Percentiles rank a stretch among this genome's conserved stretches.
Evolutionary conservation across 2,797 vertebrate species (phyloP).

Genomic region (Kryptopterus vitreolus): DNA sequence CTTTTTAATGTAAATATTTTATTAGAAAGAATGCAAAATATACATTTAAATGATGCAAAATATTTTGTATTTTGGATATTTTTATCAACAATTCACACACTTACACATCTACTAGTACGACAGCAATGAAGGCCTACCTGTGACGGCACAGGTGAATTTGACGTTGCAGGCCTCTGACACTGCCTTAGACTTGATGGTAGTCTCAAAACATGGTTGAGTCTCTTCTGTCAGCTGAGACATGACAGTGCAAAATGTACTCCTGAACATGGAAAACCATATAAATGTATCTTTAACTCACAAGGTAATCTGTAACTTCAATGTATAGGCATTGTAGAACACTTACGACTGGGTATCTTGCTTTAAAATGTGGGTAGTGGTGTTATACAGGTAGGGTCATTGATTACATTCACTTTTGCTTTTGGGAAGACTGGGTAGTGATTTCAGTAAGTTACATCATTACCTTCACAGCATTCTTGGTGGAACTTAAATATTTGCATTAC

Average conservation of each 20-base stretch:
- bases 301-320: background rate
- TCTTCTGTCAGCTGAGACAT: slow-evolving; percentile 98
- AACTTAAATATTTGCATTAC: slow-evolving; percentile 7
- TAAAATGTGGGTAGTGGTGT: background rate
- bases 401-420: background rate
- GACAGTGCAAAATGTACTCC: slow-evolving; percentile 96
- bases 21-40: background rate
- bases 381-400: background rate
- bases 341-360: background rate
- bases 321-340: background rate
- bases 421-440: slow-evolving; percentile 31
- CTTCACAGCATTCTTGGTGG: slow-evolving; percentile 8
- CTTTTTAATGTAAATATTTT: background rate
- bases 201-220: slow-evolving; percentile 93
- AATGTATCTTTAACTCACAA: slow-evolving; percentile 15
- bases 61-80: background rate
- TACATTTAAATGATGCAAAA: background rate
- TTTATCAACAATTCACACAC: background rate
- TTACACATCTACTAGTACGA: background rate
- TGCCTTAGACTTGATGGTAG: slow-evolving; percentile 90
- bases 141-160: slow-evolving; percentile 92
- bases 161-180: slow-evolving; percentile 93
- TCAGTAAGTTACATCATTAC: slow-evolving; percentile 29
- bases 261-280: slow-evolving; percentile 63
- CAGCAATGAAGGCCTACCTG: slow-evolving; percentile 75